Evolutionary conservation across 2,888 invertebrate genomes (phyloP).

Genomic region (Chironomus riparius): DNA sequence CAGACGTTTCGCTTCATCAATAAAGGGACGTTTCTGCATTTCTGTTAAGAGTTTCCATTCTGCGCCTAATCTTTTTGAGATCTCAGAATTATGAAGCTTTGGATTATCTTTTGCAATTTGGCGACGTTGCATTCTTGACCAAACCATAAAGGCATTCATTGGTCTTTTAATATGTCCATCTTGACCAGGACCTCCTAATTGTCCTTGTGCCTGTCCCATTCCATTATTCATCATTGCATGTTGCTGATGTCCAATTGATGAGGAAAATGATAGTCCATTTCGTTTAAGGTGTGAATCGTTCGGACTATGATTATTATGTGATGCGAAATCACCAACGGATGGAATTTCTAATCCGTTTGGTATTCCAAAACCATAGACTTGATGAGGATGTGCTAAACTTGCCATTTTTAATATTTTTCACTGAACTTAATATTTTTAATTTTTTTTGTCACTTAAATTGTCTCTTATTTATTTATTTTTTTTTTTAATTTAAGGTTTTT

Average conservation of each 20-base stretch:
- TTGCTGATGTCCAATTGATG: conserved; percentile 33
- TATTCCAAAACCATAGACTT: conserved; percentile 40
- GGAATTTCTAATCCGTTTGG: conserved; percentile 40
- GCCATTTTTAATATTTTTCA: conserved; percentile 34
- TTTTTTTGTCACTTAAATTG: not conserved
- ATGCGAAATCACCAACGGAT: conserved; percentile 39
- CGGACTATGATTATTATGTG: conserved; percentile 36
- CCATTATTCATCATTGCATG: conserved; percentile 28
- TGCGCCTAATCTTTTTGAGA: conserved; percentile 82
- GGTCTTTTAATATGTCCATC: conserved; percentile 88
- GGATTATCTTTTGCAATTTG: conserved; percentile 93
- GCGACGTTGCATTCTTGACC: conserved; percentile 84
- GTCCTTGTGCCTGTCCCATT: not conserved
- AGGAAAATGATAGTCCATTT: conserved; percentile 40
- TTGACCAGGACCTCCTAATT: conserved; percentile 38
- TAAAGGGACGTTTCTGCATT: conserved; percentile 82
- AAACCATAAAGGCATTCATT: conserved; percentile 97
- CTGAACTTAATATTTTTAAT: not conserved
- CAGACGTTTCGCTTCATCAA: conserved; percentile 87
- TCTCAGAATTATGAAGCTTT: conserved; percentile 84
- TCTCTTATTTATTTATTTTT: not conserved
- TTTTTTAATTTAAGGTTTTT: not conserved
- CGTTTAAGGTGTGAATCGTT: conserved; percentile 41
- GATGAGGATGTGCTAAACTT: conserved; percentile 41
- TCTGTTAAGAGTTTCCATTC: conserved; percentile 89